A percentile compares a stretch with the other conserved stretches of the same genome.
phyloP scores from a whole-genome alignment of 2,797 vertebrate species.

The Ctenochaetus hawaiiensis region DNA sequence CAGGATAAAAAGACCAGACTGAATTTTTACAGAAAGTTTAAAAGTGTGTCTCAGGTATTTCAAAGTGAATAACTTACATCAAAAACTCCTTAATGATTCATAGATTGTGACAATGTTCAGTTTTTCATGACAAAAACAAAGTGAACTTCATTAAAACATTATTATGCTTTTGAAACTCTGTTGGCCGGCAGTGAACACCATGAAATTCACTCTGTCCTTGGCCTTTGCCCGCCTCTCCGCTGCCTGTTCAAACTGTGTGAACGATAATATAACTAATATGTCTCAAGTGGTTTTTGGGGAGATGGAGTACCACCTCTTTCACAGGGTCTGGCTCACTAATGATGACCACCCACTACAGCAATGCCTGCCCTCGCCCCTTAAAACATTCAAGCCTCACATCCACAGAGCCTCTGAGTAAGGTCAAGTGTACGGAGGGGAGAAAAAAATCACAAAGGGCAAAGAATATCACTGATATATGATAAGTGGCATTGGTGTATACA shows the following conservation, averaged over 20 bases:
- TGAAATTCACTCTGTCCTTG: slow-evolving; percentile 28
- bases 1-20: neutral
- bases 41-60: neutral
- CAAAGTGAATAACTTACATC: neutral
- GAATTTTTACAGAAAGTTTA: too few species aligned
- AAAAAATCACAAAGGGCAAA: slow-evolving; percentile 64
- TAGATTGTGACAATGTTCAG: neutral
- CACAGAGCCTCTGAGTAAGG: slow-evolving; percentile 76
- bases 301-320: slow-evolving; percentile 82
- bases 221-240: slow-evolving; percentile 57
- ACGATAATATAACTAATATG: slow-evolving; percentile 86
- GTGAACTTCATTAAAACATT: neutral
- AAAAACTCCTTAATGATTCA: neutral
- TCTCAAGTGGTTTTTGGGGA: slow-evolving; percentile 86
- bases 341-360: slow-evolving; percentile 88
- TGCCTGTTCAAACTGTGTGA: slow-evolving; percentile 78
- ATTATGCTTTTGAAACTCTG: slow-evolving; percentile 11
- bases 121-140: slow-evolving; percentile 16
- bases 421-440: slow-evolving; percentile 78
- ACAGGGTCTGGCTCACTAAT: slow-evolving; percentile 83
- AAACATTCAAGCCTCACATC: slow-evolving; percentile 70
- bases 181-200: slow-evolving; percentile 2
- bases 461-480: slow-evolving; percentile 71
- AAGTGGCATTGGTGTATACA: slow-evolving; percentile 41
- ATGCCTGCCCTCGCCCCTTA: slow-evolving; percentile 71